Conservation (phyloP, 2,797 vertebrate species). For the Trachops cirrhosus region DNA sequence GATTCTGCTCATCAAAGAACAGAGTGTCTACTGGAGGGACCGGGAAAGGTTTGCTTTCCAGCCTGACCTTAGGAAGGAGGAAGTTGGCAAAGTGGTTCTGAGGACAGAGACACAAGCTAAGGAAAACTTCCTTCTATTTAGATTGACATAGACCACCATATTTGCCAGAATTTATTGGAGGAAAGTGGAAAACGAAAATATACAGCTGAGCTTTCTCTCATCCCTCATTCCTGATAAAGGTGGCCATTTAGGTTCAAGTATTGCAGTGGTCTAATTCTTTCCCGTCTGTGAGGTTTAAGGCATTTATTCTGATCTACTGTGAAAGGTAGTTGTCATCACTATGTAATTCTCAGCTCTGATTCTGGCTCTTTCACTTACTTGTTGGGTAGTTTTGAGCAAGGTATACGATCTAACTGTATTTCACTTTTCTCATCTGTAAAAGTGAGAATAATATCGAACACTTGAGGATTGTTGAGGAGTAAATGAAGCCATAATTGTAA, state of each 20-base stretch:
- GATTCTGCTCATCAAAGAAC: neutral
- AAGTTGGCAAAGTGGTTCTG: neutral
- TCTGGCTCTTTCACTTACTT: neutral
- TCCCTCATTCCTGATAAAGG: neutral
- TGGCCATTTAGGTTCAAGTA: neutral
- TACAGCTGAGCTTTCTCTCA: no score
- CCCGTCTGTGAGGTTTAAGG: neutral
- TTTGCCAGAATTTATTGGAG: neutral
- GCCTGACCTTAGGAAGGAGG: neutral
- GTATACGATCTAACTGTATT: neutral
- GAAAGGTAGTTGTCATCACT: neutral
- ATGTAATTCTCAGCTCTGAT: neutral
- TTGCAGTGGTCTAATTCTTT: neutral
- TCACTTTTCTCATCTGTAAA: neutral
- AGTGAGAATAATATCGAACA: neutral
- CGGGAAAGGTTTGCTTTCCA: neutral
- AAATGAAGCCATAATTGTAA: neutral
- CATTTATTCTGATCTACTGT: neutral
- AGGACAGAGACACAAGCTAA: neutral
- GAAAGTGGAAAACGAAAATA: fast-evolving
- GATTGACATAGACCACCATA: neutral
- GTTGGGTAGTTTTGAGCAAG: neutral
- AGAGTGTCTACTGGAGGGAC: neutral
- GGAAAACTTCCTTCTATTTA: neutral
- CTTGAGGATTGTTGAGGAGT: neutral